phyloP scores from a whole-genome alignment of 2,888 invertebrate species.

The Noctuana brunneofusca region DNA sequence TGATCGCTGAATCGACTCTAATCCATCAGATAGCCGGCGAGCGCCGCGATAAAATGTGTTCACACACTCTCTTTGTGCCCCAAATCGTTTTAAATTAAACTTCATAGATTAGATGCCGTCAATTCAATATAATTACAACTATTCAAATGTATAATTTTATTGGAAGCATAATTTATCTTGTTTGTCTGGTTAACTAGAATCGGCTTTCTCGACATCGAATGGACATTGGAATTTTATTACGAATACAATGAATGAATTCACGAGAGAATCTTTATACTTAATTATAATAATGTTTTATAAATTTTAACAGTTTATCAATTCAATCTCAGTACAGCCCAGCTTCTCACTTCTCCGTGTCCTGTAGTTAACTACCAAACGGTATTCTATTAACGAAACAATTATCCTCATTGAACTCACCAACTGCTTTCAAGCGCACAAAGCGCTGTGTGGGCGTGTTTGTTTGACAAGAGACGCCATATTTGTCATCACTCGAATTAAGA shows the following conservation, averaged over 20 bases:
- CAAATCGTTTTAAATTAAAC: constrained; percentile 32
- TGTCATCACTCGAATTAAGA: constrained; percentile 38
- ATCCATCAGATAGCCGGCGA: constrained; percentile 33
- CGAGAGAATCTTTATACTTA: neutral
- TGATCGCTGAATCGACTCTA: constrained; percentile 38
- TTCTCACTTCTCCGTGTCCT: neutral
- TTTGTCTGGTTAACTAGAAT: constrained; percentile 13
- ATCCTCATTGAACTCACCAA: constrained; percentile 6
- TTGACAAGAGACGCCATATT: constrained; percentile 38
- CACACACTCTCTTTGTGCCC: constrained; percentile 28
- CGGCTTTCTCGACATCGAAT: constrained; percentile 1
- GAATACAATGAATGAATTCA: neutral
- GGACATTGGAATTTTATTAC: constrained; percentile 1
- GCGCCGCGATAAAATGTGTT: constrained; percentile 14
- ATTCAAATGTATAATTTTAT: constrained; percentile 32
- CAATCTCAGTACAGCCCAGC: neutral
- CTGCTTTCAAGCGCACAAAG: constrained; percentile 15
- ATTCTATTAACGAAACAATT: constrained; percentile 21
- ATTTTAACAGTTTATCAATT: too few relatives aligned
- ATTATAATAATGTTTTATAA: too few relatives aligned
- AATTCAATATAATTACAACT: constrained; percentile 29
- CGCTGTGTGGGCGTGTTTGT: constrained; percentile 31
- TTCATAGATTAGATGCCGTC: constrained; percentile 28
- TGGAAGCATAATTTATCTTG: constrained; percentile 29
- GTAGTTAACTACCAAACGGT: constrained; percentile 22